Evolutionary conservation across 2,888 invertebrate genomes (phyloP).

Genomic region (Griposia aprilina): DNA sequence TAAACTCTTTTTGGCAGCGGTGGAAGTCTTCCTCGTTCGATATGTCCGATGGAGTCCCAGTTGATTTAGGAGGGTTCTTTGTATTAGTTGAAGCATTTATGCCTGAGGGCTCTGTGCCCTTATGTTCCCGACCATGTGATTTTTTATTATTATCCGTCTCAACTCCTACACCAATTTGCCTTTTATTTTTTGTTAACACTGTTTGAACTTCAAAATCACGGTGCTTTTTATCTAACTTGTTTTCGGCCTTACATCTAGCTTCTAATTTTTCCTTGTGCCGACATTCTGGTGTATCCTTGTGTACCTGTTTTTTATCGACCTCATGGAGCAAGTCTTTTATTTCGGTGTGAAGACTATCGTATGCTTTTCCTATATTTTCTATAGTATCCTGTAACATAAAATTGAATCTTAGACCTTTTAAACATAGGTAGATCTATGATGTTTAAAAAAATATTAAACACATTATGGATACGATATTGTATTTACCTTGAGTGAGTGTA

Average conservation of each 20-base stretch:
- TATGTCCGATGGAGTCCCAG: slow-evolving; percentile 57
- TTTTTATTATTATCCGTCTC: slow-evolving; percentile 27
- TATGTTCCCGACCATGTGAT: slow-evolving; percentile 17
- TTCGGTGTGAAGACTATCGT: slow-evolving; percentile 78
- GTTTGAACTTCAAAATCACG: slow-evolving; percentile 64
- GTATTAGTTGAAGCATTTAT: slow-evolving; percentile 73
- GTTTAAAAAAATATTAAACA: not conserved
- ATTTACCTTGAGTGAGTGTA: slow-evolving; percentile 79
- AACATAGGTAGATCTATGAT: not conserved
- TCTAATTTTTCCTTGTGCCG: slow-evolving; percentile 26
- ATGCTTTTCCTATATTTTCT: slow-evolving; percentile 75
- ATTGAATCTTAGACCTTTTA: not conserved
- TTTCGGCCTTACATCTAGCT: slow-evolving; percentile 48
- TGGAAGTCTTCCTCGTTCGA: slow-evolving; percentile 7
- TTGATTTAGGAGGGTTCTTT: slow-evolving; percentile 71
- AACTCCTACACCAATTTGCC: slow-evolving; percentile 27
- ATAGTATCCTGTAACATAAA: slow-evolving; percentile 77
- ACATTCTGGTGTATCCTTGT: slow-evolving; percentile 8
- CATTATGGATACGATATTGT: not conserved
- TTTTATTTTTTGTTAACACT: slow-evolving; percentile 40
- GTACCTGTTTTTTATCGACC: slow-evolving; percentile 33
- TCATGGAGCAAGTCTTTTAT: slow-evolving; percentile 68
- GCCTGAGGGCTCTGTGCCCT: slow-evolving; percentile 22
- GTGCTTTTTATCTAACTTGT: slow-evolving; percentile 49
- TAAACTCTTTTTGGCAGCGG: slow-evolving; percentile 5